phyloP scores from a whole-genome alignment of 2,888 invertebrate genomes.

The Chymomyza procnemis region DNA sequence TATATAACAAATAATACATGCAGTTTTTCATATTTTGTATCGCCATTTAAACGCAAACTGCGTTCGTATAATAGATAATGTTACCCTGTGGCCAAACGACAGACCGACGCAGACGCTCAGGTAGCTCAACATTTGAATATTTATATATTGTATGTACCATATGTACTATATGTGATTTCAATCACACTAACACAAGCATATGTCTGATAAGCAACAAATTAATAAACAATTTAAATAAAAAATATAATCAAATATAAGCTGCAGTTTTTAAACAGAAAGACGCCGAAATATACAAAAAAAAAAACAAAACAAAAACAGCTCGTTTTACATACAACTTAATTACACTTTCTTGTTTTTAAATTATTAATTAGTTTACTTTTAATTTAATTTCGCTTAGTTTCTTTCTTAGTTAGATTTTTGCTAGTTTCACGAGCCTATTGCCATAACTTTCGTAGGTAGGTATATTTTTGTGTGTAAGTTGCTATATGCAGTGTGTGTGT shows the following conservation, averaged over 20 bases:
- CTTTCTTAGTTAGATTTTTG: constrained; percentile 35
- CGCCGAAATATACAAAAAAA: too few species aligned
- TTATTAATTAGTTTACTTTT: not conserved
- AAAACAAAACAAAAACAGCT: not conserved
- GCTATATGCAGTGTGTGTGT: not conserved
- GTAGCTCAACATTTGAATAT: not conserved
- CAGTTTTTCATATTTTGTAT: too few species aligned
- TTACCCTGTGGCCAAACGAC: not conserved
- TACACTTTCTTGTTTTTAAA: not conserved
- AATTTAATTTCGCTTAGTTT: not conserved
- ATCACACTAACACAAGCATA: not conserved
- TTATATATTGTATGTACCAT: not conserved
- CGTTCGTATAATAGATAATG: not conserved
- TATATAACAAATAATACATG: constrained; percentile 12
- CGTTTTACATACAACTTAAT: not conserved
- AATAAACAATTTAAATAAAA: not conserved
- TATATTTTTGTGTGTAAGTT: constrained; percentile 6
- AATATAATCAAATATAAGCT: not conserved
- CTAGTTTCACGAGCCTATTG: constrained; percentile 47
- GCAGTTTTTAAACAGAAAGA: not conserved
- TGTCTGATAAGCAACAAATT: not conserved
- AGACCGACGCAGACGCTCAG: not conserved
- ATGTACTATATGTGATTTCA: not conserved
- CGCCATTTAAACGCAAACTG: not conserved
- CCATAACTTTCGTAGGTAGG: constrained; percentile 28